phyloP scores from a whole-genome alignment of 2,888 invertebrate species.

The Nematopogon swammerdamellus region DNA sequence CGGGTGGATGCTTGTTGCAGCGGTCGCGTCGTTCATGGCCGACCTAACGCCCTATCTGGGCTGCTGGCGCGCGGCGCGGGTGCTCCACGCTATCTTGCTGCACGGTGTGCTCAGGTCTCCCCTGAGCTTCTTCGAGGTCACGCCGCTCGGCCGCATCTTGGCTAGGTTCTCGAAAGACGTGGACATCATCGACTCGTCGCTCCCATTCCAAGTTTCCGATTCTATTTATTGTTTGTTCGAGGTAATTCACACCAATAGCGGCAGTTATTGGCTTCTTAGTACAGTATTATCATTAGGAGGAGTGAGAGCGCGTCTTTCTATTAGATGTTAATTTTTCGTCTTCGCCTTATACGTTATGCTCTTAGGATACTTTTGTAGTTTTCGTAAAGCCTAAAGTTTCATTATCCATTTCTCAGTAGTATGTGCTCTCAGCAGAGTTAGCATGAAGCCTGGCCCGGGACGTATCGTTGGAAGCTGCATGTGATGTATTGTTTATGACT shows the following conservation, averaged over 20 bases:
- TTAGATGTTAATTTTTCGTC: too few relatives aligned
- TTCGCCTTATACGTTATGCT: too few relatives aligned
- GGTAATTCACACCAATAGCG: conserved; percentile 52
- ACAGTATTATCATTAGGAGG: too few relatives aligned
- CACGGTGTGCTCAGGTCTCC: conserved; percentile 63
- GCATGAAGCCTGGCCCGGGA: too few relatives aligned
- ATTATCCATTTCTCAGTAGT: too few relatives aligned
- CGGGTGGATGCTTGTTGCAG: conserved; percentile 56
- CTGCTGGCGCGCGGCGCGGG: conserved; percentile 64
- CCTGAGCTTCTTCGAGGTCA: conserved; percentile 75
- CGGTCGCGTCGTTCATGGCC: conserved; percentile 61
- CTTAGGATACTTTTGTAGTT: too few relatives aligned
- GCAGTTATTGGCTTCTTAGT: conserved; percentile 1
- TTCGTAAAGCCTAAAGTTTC: too few relatives aligned
- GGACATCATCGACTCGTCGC: conserved; percentile 66
- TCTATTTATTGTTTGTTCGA: conserved; percentile 68
- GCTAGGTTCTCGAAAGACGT: conserved; percentile 74
- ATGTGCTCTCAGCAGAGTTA: too few relatives aligned
- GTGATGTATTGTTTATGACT: too few relatives aligned
- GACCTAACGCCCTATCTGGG: conserved; percentile 68
- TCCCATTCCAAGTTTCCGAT: conserved; percentile 65
- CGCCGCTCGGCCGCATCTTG: conserved; percentile 72
- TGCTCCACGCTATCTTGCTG: conserved; percentile 59
- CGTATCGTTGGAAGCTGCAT: too few relatives aligned
- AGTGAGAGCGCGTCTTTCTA: too few relatives aligned